phyloP scores from a whole-genome alignment of 2,888 invertebrate genomes.

The Ectemnius cavifrons region DNA sequence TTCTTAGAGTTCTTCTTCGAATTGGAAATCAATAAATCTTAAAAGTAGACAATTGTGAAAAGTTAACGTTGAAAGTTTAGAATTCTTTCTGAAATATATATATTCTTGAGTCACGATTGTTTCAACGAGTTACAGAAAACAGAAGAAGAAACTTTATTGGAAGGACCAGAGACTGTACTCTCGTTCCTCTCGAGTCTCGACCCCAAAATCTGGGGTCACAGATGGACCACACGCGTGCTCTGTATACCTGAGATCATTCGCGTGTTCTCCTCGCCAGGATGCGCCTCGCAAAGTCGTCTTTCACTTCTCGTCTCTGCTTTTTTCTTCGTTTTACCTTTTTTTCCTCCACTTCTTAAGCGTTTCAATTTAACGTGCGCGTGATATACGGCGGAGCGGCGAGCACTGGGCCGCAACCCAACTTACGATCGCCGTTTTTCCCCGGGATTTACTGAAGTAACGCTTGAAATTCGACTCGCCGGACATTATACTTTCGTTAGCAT shows the following conservation, averaged over 20 bases:
- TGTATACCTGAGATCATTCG: slow-evolving; percentile 36
- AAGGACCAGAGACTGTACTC: slow-evolving; percentile 54
- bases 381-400: neutral
- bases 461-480: neutral
- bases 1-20: neutral
- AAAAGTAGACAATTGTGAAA: too few relatives aligned
- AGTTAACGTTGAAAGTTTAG: too few relatives aligned
- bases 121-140: slow-evolving; percentile 15
- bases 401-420: neutral
- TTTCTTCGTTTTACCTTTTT: neutral
- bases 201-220: slow-evolving; percentile 54
- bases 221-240: slow-evolving; percentile 57
- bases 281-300: neutral
- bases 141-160: slow-evolving; percentile 37
- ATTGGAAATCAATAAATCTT: neutral
- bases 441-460: neutral
- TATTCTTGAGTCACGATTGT: neutral
- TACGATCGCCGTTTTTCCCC: neutral
- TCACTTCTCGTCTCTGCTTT: neutral
- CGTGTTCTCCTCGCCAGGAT: slow-evolving; percentile 18
- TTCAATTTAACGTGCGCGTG: slow-evolving; percentile 5
- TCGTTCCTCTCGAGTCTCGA: slow-evolving; percentile 36
- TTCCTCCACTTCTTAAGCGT: neutral
- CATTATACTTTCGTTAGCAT: slow-evolving; percentile 1
- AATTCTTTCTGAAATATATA: neutral